phyloP scores from a whole-genome alignment of 2,113 vertebrate species.

The Oreochromis niloticus region DNA sequence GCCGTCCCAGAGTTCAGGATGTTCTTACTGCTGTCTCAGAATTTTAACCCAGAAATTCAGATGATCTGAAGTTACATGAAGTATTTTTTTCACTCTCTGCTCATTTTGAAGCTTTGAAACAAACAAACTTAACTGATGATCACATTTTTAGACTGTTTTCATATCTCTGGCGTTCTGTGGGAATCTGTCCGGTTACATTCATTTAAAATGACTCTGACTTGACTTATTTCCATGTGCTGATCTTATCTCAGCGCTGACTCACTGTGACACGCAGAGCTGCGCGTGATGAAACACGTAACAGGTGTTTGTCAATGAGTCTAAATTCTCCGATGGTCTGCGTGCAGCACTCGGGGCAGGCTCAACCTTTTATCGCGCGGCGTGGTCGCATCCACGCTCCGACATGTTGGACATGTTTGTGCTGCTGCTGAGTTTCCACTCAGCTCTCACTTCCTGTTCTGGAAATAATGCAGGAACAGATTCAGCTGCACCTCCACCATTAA shows the following conservation, averaged over 20 bases:
- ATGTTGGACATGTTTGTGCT: neutral
- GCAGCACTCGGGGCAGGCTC: neutral
- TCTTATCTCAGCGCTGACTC: neutral
- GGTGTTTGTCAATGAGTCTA: neutral
- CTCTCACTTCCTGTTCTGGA: neutral
- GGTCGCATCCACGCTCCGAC: neutral
- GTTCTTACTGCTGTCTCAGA: neutral
- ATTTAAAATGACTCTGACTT: neutral
- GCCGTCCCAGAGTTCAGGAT: neutral
- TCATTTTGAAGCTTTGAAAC: neutral
- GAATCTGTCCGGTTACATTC: neutral
- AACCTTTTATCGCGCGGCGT: neutral
- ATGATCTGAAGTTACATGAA: neutral
- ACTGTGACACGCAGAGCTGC: neutral
- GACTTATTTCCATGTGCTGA: neutral
- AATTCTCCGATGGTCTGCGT: neutral
- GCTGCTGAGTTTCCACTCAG: neutral
- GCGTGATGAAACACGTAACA: fast-evolving
- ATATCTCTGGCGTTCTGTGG: neutral
- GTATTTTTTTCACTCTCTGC: neutral
- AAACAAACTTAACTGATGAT: neutral
- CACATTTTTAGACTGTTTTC: neutral
- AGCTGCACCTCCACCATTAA: neutral
- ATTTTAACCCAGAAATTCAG: neutral
- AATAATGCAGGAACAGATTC: neutral